phyloP scores from a whole-genome alignment of 2,113 vertebrate genomes.

The Mus pahari region DNA sequence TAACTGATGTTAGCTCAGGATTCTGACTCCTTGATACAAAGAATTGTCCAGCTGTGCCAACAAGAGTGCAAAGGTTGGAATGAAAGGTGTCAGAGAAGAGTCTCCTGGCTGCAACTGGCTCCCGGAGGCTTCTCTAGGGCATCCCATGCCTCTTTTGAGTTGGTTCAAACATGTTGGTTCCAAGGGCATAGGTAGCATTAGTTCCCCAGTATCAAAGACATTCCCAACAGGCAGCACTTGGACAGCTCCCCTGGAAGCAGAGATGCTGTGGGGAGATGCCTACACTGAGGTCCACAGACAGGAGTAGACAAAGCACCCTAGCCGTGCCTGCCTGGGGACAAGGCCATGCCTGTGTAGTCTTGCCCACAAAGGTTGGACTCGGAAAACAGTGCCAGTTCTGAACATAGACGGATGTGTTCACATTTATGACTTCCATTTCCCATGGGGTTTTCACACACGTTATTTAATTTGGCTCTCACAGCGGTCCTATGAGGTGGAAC shows the following conservation, averaged over 20 bases:
- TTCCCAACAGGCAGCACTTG: background rate
- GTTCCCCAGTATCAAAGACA: background rate
- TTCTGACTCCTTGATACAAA: background rate
- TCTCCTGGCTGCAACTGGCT: background rate
- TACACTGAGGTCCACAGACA: background rate
- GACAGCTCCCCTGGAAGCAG: background rate
- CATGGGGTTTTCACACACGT: background rate
- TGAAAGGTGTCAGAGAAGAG: too few species aligned
- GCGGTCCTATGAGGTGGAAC: background rate
- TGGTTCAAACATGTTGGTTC: background rate
- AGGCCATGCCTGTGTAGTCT: background rate
- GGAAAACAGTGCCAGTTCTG: background rate
- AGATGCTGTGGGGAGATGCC: too few species aligned
- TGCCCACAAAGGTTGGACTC: background rate
- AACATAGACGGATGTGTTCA: background rate
- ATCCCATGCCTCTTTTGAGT: background rate
- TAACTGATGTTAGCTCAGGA: background rate
- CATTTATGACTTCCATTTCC: background rate
- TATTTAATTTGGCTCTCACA: constrained; percentile 20
- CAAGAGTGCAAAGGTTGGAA: background rate
- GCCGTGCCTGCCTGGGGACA: background rate
- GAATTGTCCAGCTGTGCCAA: background rate
- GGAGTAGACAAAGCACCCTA: background rate
- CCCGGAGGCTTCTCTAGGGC: background rate
- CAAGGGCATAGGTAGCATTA: accelerated